Evolutionary conservation across 2,888 invertebrate species (phyloP).

Genomic region (Troides helena): DNA sequence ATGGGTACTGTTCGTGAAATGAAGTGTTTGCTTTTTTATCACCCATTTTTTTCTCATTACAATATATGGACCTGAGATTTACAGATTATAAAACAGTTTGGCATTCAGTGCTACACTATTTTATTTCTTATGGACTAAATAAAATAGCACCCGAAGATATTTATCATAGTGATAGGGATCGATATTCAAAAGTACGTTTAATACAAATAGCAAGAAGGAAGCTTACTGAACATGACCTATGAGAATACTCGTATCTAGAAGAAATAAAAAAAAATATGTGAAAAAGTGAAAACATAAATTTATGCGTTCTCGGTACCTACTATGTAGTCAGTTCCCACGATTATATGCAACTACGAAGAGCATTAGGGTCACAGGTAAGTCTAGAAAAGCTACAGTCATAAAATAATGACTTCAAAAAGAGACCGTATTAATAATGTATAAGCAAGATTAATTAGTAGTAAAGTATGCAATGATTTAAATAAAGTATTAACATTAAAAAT

Average conservation of each 20-base stretch:
- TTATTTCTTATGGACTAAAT: not conserved
- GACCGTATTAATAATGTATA: too few relatives aligned
- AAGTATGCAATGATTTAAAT: too few relatives aligned
- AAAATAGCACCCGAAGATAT: too few relatives aligned
- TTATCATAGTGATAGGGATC: not conserved
- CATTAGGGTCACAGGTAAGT: slow-evolving; percentile 25
- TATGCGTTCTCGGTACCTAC: slow-evolving; percentile 6
- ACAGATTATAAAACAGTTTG: not conserved
- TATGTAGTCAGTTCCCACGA: slow-evolving; percentile 21
- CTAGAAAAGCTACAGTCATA: slow-evolving; percentile 11
- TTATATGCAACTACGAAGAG: slow-evolving; percentile 24
- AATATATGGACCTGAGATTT: not conserved
- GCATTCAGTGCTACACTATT: not conserved
- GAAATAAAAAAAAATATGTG: slow-evolving; percentile 1
- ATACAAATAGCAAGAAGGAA: not conserved
- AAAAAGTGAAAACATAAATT: slow-evolving; percentile 15
- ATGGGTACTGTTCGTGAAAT: not conserved
- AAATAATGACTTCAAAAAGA: not conserved
- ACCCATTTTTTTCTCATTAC: not conserved
- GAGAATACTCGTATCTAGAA: not conserved
- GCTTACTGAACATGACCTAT: not conserved
- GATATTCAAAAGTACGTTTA: not conserved
- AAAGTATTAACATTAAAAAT: too few relatives aligned
- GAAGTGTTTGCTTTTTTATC: too few relatives aligned
- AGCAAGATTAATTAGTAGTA: too few relatives aligned